Evolutionary conservation across 2,797 vertebrate species (phyloP), one percentile per base, ranked within the genome.

Genomic region (Streptopelia turtur): DNA sequence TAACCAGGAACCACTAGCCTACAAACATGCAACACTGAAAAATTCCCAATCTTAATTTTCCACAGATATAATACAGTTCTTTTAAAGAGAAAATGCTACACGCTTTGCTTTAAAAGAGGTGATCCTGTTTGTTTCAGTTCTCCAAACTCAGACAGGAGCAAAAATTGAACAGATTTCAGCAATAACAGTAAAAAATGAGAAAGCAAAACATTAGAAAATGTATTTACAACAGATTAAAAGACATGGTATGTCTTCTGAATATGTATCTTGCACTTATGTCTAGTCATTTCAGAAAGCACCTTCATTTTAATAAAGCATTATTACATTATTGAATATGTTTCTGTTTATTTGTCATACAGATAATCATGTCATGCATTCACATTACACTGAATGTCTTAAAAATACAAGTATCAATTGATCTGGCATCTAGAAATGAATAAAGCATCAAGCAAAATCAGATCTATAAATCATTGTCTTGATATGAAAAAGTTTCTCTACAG

Each of bases 51-150:
- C 31, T 35, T 47, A n/a, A 24, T 61, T 85, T 90, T 65, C 7
- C 31, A 69, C 4, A 15, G 16, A 49, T 37, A 56, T 0, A 0
- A 0, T 60, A 17, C 64, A 71, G 13, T 30, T 39, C 16, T 75
- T 87, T 52, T 20, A 39, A 93, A 93, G 15, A 70, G 23, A 91
- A 87, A 84, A 55, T 23, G 31, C 15, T 37, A 22, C 10, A 59
- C 5, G 13, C 27, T 10, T 5, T 13, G 5, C 20, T 63, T 76
- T 43, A 41, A 20, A 60, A 41, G 43, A 66, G 5, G 13, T 68
- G 23, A 63, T 25, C 15, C 16, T 63, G 10, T 55, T 87, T 28
- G 21, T 41, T 87, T 25, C 35, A 68, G 10, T 47, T 74, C 39
- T 68, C 71, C 31, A 33, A 50, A 63, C 12, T 63, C n/a, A 16